Percentiles rank a stretch among this genome's conserved stretches.
Evolutionary conservation across 2,888 invertebrate genomes (phyloP).

Genomic region (Parascotia fuliginaria): DNA sequence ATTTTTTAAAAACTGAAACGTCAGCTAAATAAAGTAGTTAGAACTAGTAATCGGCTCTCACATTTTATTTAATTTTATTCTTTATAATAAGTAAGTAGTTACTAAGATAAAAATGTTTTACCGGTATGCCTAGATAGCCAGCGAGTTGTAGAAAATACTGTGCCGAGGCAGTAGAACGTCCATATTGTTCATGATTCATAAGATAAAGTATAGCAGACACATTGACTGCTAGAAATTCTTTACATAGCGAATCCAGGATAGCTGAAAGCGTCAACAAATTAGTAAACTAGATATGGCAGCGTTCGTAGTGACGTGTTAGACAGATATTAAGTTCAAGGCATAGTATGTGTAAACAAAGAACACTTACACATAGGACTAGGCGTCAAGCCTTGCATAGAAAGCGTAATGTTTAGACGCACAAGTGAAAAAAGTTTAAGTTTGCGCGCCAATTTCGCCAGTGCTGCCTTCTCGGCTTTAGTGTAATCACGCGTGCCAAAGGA

Average conservation of each 20-base stretch:
- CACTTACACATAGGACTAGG: slow-evolving; percentile 91
- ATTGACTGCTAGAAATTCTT: slow-evolving; percentile 94
- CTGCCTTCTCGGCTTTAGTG: slow-evolving; percentile 89
- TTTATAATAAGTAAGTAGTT: slow-evolving; percentile 14
- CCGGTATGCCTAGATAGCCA: slow-evolving; percentile 97
- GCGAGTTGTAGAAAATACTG: slow-evolving; percentile 97
- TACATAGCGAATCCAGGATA: slow-evolving; percentile 94
- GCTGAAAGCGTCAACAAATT: slow-evolving; percentile 86
- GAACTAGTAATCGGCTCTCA: neutral
- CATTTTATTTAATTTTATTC: slow-evolving; percentile 13
- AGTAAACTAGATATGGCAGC: slow-evolving; percentile 39
- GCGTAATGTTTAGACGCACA: slow-evolving; percentile 89
- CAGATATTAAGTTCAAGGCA: neutral
- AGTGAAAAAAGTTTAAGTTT: slow-evolving; percentile 89
- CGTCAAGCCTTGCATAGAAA: slow-evolving; percentile 90
- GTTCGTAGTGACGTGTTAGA: slow-evolving; percentile 16
- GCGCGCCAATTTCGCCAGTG: slow-evolving; percentile 88
- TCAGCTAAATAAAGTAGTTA: neutral
- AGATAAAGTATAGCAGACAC: slow-evolving; percentile 97
- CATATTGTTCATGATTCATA: slow-evolving; percentile 98
- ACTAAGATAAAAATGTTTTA: slow-evolving; percentile 63
- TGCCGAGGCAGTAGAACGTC: slow-evolving; percentile 96
- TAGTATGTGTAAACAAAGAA: neutral
- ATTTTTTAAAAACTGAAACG: neutral
- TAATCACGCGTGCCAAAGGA: slow-evolving; percentile 91